phyloP scores from a whole-genome alignment of 2,888 invertebrate genomes.

The Lithophane socia region DNA sequence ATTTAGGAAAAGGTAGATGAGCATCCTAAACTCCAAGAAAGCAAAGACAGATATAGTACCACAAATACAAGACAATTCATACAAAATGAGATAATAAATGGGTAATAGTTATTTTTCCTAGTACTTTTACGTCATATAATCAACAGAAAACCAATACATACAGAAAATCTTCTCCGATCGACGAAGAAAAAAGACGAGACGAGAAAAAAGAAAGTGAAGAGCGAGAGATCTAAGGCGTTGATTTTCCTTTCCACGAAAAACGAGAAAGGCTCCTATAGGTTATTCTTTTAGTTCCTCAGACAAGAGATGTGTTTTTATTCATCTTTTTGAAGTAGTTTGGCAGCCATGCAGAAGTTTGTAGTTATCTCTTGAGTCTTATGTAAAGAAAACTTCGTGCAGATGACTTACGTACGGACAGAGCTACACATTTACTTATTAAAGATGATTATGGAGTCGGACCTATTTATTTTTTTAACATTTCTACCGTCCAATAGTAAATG shows the following conservation, averaged over 20 bases:
- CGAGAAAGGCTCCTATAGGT: background rate
- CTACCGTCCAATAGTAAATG: conserved; percentile 28
- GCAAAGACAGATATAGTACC: background rate
- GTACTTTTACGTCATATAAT: conserved; percentile 21
- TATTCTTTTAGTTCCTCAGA: background rate
- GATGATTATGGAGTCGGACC: conserved; percentile 6
- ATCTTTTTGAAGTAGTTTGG: background rate
- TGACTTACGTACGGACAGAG: no score
- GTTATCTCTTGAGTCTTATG: background rate
- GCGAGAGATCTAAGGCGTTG: background rate
- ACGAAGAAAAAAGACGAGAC: no score
- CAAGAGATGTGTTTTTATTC: background rate
- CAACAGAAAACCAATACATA: background rate
- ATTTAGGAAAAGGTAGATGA: background rate
- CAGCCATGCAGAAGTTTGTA: background rate
- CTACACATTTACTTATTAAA: background rate
- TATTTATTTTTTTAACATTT: conserved; percentile 6
- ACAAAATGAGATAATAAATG: conserved; percentile 24
- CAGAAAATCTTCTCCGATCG: background rate
- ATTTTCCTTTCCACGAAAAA: background rate
- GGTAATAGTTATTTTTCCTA: conserved; percentile 23
- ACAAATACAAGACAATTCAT: background rate
- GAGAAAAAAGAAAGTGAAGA: background rate
- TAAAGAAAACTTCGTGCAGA: background rate
- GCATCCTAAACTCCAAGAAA: background rate